Percentiles rank a stretch among this genome's conserved stretches.
phyloP scores from a whole-genome alignment of 2,888 invertebrate species.

The Sesia bembeciformis region DNA sequence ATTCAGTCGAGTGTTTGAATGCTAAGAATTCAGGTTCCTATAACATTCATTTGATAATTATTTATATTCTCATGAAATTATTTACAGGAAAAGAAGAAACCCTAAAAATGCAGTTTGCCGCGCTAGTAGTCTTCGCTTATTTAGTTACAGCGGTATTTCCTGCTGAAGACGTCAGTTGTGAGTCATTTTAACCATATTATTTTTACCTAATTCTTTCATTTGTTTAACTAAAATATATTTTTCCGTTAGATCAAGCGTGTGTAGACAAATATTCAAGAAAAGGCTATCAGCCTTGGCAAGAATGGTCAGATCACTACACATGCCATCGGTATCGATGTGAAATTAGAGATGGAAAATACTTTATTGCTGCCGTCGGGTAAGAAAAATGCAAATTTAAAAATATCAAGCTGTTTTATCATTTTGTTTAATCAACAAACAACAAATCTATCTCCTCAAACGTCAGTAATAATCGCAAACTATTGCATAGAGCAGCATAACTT shows the following conservation, averaged over 20 bases:
- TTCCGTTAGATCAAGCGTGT: conserved; percentile 56
- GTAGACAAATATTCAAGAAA: conserved; percentile 69
- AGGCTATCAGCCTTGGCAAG: conserved; percentile 68
- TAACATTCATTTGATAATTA: background rate
- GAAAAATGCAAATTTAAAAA: background rate
- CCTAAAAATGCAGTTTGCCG: conserved; percentile 35
- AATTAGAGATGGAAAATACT: conserved; percentile 64
- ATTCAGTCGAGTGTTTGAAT: background rate
- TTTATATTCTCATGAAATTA: conserved; percentile 2
- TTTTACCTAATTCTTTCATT: background rate
- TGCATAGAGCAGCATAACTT: too few species aligned
- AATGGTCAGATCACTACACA: conserved; percentile 68
- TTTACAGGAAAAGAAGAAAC: conserved; percentile 10
- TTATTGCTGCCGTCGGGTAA: conserved; percentile 67
- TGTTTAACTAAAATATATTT: background rate
- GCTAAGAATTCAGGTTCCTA: too few species aligned
- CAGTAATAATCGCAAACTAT: too few species aligned
- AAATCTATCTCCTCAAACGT: too few species aligned
- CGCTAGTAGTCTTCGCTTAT: conserved; percentile 30
- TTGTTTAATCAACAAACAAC: too few species aligned
- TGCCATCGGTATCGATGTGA: conserved; percentile 65
- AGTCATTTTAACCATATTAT: conserved; percentile 20
- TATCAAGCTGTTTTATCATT: too few species aligned
- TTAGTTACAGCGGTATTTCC: conserved; percentile 28
- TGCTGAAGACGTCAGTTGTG: conserved; percentile 62